Conservation (phyloP, 2,888 invertebrate genomes). For the Chrysolina americana region DNA sequence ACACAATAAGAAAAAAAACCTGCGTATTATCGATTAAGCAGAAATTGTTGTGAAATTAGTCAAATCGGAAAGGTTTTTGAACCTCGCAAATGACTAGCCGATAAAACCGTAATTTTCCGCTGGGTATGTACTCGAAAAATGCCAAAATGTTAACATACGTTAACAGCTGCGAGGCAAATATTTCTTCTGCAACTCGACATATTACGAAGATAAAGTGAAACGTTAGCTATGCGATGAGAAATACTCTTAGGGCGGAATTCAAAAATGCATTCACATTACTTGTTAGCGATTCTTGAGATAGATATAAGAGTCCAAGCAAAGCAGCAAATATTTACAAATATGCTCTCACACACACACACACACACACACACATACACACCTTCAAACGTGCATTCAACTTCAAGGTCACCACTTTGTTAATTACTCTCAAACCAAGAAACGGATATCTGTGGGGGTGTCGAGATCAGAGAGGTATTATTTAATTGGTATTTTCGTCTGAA, state of each 20-base stretch:
- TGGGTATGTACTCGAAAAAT: constrained; percentile 20
- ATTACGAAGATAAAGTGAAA: constrained; percentile 37
- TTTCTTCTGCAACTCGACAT: constrained; percentile 34
- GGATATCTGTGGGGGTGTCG: constrained; percentile 30
- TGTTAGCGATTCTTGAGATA: constrained; percentile 7
- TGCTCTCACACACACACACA: constrained; percentile 14
- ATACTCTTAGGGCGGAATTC: constrained; percentile 15
- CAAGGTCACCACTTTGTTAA: constrained; percentile 32
- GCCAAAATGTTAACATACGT: constrained; percentile 38
- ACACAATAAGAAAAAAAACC: not conserved
- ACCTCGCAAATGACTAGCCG: constrained; percentile 22
- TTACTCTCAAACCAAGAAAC: constrained; percentile 20
- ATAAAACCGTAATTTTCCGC: constrained; percentile 21
- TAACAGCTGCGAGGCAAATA: constrained; percentile 41
- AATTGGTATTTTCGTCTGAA: constrained; percentile 40
- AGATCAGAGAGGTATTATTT: constrained; percentile 36
- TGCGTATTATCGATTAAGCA: constrained; percentile 8
- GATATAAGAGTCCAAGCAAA: constrained; percentile 12
- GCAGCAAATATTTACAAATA: constrained; percentile 18
- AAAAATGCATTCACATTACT: constrained; percentile 4
- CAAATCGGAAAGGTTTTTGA: constrained; percentile 18
- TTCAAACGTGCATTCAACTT: constrained; percentile 28
- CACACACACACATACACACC: constrained; percentile 24
- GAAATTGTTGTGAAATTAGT: constrained; percentile 12
- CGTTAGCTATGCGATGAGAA: constrained; percentile 28